These are phyloP conservation scores for Poecilia gillii DNA, from an alignment of 2,797 vertebrate species.

Conservation along the genomic window DNA sequence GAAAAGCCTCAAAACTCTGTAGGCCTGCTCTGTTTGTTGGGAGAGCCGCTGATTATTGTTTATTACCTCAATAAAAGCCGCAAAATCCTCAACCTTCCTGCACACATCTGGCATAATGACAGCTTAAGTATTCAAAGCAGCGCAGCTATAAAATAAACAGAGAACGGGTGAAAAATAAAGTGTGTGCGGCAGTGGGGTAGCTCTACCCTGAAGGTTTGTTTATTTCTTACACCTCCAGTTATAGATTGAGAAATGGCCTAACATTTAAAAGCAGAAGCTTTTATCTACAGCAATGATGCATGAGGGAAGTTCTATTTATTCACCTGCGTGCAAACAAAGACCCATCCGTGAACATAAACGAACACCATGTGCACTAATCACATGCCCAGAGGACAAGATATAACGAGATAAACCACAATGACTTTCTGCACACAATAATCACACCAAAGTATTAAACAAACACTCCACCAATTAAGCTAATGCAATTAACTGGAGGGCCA, in stretches of 20 bases:
- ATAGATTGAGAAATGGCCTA: constrained; percentile 44
- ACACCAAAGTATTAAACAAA: constrained; percentile 62
- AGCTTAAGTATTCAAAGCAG: constrained; percentile 78
- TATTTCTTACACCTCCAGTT: constrained; percentile 38
- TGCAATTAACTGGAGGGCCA: constrained; percentile 66
- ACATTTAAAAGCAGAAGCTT: constrained; percentile 40
- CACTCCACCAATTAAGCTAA: constrained; percentile 71
- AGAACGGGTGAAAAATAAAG: constrained; percentile 64
- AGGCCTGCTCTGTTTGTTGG: constrained; percentile 57
- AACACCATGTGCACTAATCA: constrained; percentile 43
- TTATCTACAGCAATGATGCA: constrained; percentile 35
- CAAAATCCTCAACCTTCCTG: constrained; percentile 70
- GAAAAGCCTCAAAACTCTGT: constrained; percentile 37
- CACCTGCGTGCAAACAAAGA: constrained; percentile 34
- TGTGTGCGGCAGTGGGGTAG: constrained; percentile 35
- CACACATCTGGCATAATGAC: constrained; percentile 75
- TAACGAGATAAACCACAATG: constrained; percentile 71
- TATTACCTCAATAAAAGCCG: constrained; percentile 79
- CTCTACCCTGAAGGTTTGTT: constrained; percentile 25
- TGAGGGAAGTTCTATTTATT: constrained; percentile 21
- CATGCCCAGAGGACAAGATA: constrained; percentile 63
- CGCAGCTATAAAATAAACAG: constrained; percentile 70
- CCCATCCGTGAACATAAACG: constrained; percentile 7
- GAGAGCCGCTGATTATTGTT: constrained; percentile 77
- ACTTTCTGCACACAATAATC: constrained; percentile 74